phyloP scores from a whole-genome alignment of 30 jellyfish, hydroid and myxozoan genomes.

The Pelagia noctiluca region DNA sequence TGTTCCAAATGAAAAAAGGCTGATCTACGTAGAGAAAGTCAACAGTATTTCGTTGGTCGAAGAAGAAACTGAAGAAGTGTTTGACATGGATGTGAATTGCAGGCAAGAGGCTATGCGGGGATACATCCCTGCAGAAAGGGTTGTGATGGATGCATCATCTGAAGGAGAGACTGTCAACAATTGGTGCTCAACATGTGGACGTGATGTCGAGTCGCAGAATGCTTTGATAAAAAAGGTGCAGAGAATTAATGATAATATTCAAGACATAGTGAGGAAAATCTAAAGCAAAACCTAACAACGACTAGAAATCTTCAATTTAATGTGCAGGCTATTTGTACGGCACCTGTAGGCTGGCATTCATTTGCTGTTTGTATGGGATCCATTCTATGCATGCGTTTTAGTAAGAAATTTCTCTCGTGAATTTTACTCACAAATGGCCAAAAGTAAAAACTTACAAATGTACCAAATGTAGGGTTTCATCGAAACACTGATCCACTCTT shows the following conservation, averaged over 20 bases:
- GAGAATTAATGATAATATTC: no score
- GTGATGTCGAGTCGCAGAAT: neutral
- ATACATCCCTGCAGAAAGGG: slow-evolving; percentile 53
- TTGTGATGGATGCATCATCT: slow-evolving; percentile 23
- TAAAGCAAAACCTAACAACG: no score
- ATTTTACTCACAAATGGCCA: no score
- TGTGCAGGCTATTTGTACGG: neutral
- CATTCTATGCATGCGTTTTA: no score
- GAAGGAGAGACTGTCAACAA: neutral
- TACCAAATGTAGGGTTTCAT: no score
- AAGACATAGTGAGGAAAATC: no score
- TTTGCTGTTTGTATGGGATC: no score
- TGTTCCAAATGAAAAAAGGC: slow-evolving; percentile 65
- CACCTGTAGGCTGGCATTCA: no score
- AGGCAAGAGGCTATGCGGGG: slow-evolving; percentile 42
- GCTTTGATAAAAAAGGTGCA: slow-evolving; percentile 33
- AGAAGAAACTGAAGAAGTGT: slow-evolving; percentile 44
- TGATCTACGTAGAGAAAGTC: slow-evolving; percentile 58
- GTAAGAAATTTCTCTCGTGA: no score
- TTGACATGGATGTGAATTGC: slow-evolving; percentile 35
- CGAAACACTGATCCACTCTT: no score
- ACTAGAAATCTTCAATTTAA: neutral
- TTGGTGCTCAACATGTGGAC: slow-evolving; percentile 22
- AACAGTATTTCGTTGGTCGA: slow-evolving; percentile 9
- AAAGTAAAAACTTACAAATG: no score